phyloP scores from a whole-genome alignment of 2,888 invertebrate genomes.

The Drosophila mettleri region DNA sequence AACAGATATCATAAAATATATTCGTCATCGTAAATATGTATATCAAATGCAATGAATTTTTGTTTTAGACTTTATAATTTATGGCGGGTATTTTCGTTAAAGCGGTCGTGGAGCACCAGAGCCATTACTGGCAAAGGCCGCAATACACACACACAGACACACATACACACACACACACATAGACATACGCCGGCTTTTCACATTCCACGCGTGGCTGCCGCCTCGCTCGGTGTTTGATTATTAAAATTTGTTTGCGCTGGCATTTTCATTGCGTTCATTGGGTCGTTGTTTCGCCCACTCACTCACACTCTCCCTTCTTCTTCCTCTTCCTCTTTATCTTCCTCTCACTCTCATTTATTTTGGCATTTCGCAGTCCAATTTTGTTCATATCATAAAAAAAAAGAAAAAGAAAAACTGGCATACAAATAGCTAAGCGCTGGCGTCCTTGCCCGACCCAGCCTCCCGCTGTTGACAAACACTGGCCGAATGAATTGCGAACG shows the following conservation, averaged over 20 bases:
- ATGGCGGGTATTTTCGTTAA: constrained; percentile 59
- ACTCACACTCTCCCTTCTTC: no score
- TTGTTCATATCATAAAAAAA: constrained; percentile 28
- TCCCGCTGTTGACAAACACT: constrained; percentile 41
- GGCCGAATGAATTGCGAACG: constrained; percentile 37
- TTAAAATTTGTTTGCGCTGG: constrained; percentile 74
- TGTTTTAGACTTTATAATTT: constrained; percentile 72
- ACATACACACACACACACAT: constrained; percentile 23
- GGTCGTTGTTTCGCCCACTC: constrained; percentile 53
- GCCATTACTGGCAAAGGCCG: constrained; percentile 26
- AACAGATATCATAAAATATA: constrained; percentile 42
- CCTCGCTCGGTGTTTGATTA: constrained; percentile 65
- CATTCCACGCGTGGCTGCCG: constrained; percentile 72
- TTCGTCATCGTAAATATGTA: constrained; percentile 46
- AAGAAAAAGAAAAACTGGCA: no score
- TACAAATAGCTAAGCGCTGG: constrained; percentile 51
- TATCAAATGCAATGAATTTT: constrained; percentile 71
- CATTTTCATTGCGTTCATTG: constrained; percentile 73
- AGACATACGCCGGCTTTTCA: constrained; percentile 60
- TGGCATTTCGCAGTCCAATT: constrained; percentile 38
- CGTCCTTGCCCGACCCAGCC: constrained; percentile 25
- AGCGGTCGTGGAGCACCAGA: constrained; percentile 40
- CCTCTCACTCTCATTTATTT: constrained; percentile 14
- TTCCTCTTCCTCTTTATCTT: not conserved
- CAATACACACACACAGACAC: constrained; percentile 4